Evolutionary conservation across 2,797 vertebrate genomes (phyloP), one percentile per base, ranked within the genome.

Genomic region (Bucorvus abyssinicus): DNA sequence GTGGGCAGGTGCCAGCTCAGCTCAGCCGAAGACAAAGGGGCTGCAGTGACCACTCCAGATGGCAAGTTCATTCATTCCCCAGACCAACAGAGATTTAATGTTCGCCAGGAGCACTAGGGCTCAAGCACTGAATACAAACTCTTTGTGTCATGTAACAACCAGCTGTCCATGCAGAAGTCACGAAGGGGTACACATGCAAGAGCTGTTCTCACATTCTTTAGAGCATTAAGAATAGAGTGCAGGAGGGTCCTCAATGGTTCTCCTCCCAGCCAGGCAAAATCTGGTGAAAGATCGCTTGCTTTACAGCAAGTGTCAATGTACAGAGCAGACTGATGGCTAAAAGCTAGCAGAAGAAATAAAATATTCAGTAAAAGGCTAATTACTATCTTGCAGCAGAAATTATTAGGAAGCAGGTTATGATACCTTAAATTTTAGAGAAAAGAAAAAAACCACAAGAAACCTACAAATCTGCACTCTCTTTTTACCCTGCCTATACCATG

Each of bases 271-370:
- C 36, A 76, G 60, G 76, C 26, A 74, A 80, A 30, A 83, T 7
- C 19, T 15, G 32, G n/a, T 12, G 17, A 53, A 73, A 82, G 59
- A 83, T 0, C 0, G 0, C 30, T 27, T 42, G 18, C 0, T 0
- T 76, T 74, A 87, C 32, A 83, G 19, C 9, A 57, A 49, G 32
- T 4, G 27, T 59, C 44, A 84, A 56, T 7, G 12, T 22, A 69
- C 22, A 36, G 16, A 70, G 42, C 11, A 60, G 24, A 57, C 19
- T 17, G 34, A 70, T 8, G 20, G 16, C 45, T 30, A 61, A 85
- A 87, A 71, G 56, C 21, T 12, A 77, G 29, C 44, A 67, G 68
- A 67, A 83, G 6, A 59, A 82, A 86, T 23, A 59, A 74, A 64
- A 82, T 10, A 17, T 4, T 65, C 12, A 57, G 16, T 36, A 80